These are phyloP conservation scores for Dynastes tityus DNA, from an alignment of 2,888 invertebrate species.

Conservation along the genomic window DNA sequence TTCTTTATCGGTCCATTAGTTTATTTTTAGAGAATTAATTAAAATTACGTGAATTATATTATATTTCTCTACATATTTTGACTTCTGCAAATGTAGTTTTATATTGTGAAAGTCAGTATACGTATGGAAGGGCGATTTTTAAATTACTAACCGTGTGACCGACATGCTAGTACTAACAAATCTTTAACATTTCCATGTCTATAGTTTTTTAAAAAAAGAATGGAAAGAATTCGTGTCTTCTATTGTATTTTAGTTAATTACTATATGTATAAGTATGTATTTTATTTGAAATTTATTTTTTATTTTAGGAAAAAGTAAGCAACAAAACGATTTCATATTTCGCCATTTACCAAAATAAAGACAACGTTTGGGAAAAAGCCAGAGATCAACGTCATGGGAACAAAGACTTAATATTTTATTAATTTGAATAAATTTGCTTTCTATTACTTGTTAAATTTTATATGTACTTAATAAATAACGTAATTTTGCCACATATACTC, in stretches of 20 bases:
- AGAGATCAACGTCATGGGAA: not conserved
- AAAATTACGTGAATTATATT: no score
- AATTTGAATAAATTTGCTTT: not conserved
- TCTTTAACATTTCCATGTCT: no score
- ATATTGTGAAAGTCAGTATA: no score
- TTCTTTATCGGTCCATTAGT: no score
- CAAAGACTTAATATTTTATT: not conserved
- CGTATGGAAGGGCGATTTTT: no score
- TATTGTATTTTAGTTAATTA: not conserved
- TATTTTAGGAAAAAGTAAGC: constrained; percentile 25
- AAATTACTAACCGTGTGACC: no score
- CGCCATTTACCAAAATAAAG: no score
- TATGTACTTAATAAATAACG: not conserved
- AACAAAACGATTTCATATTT: not conserved
- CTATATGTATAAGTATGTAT: not conserved
- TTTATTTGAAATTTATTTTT: constrained; percentile 12
- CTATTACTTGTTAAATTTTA: not conserved
- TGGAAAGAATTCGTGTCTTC: not conserved
- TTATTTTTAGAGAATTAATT: no score
- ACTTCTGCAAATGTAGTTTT: no score
- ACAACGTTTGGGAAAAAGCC: not conserved
- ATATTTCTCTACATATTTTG: no score
- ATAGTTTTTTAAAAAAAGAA: no score
- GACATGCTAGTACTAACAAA: no score
- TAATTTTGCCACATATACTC: not conserved